A percentile compares a stretch with the other conserved stretches of the same genome.
Evolutionary conservation across 2,888 invertebrate species (phyloP).

Genomic region (Neoascia interrupta): DNA sequence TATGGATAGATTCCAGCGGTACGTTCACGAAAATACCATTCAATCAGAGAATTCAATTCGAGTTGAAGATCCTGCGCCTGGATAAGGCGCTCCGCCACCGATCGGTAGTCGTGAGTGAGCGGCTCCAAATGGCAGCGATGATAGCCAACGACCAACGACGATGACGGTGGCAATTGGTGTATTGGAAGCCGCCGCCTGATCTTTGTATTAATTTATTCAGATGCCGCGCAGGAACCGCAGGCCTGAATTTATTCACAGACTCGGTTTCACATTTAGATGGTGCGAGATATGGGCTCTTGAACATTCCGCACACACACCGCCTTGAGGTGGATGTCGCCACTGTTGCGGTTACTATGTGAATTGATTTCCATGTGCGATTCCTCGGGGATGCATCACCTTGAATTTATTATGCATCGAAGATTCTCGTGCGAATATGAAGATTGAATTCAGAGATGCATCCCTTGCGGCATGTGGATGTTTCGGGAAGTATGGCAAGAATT

Average conservation of each 20-base stretch:
- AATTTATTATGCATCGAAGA: conserved; percentile 59
- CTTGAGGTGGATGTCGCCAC: conserved; percentile 60
- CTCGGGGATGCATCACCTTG: conserved; percentile 51
- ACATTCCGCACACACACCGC: conserved; percentile 48
- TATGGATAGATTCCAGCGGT: conserved; percentile 37
- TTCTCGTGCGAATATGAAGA: conserved; percentile 14
- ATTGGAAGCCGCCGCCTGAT: no score
- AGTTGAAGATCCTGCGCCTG: conserved; percentile 46
- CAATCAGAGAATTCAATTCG: conserved; percentile 64
- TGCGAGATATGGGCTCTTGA: conserved; percentile 65
- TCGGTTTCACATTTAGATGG: conserved; percentile 68
- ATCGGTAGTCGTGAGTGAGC: conserved; percentile 2
- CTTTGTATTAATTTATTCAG: conserved; percentile 64
- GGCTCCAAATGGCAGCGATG: conserved; percentile 11
- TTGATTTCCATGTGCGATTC: conserved; percentile 65
- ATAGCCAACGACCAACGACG: conserved; percentile 22
- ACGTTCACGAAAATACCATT: conserved; percentile 65
- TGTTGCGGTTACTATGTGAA: conserved; percentile 46
- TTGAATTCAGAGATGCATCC: conserved; percentile 7
- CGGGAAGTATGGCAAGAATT: conserved; percentile 53
- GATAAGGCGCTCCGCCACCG: conserved; percentile 48
- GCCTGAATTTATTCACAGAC: conserved; percentile 63
- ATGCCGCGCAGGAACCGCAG: conserved; percentile 38
- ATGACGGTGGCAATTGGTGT: conserved; percentile 65
- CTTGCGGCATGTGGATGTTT: conserved; percentile 36